Percentiles rank a stretch among this genome's conserved stretches.
Evolutionary conservation across 2,888 invertebrate species (phyloP).

Genomic region (Dorcus parallelipipedus): DNA sequence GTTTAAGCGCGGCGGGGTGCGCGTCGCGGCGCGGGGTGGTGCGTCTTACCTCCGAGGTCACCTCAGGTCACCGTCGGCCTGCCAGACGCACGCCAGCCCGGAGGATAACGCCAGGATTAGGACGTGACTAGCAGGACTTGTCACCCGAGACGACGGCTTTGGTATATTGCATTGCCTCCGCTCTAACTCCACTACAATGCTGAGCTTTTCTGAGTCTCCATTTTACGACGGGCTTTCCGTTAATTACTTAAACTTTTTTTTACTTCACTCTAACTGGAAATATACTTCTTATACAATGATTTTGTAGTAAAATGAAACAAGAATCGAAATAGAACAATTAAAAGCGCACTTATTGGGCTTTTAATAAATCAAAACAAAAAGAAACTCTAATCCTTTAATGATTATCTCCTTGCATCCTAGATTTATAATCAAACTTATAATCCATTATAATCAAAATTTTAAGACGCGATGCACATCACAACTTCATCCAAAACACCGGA

Average conservation of each 20-base stretch:
- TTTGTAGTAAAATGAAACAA: no score
- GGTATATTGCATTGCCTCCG: not conserved
- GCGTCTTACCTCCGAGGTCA: slow-evolving; percentile 29
- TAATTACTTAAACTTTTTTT: not conserved
- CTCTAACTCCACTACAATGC: not conserved
- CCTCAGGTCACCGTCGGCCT: slow-evolving; percentile 29
- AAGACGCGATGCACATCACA: no score
- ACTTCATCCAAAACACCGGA: no score
- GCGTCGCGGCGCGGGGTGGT: slow-evolving; percentile 30
- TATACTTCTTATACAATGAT: no score
- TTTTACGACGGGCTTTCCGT: not conserved
- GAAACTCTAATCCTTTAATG: no score
- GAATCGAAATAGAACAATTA: no score
- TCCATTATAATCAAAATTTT: no score
- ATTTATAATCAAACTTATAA: no score
- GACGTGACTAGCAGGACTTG: slow-evolving; percentile 30
- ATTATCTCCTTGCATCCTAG: no score
- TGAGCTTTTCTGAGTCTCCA: not conserved
- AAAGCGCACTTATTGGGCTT: no score
- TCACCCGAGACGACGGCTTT: slow-evolving; percentile 15
- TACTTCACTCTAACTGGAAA: no score
- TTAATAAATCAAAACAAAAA: no score
- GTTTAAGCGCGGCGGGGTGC: slow-evolving; percentile 36
- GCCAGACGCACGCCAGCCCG: slow-evolving; percentile 32
- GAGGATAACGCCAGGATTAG: slow-evolving; percentile 31